Evolutionary conservation across 1,140 invertebrate genomes (phyloP).

Genomic region (Achroia grisella): DNA sequence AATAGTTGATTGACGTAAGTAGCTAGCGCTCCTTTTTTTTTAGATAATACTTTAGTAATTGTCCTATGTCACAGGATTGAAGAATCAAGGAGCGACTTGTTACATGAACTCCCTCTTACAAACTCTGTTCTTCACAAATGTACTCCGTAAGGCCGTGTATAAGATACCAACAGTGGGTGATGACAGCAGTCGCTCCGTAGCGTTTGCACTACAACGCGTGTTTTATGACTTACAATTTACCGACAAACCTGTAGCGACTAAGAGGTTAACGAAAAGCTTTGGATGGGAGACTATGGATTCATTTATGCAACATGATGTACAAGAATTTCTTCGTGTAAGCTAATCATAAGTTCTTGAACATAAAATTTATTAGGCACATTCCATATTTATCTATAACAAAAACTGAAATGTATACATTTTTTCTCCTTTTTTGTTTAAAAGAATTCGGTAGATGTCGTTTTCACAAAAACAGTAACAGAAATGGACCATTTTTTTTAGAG

Average conservation of each 20-base stretch:
- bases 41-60: no score
- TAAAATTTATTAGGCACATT: neutral
- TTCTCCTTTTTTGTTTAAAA: no score
- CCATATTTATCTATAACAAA: neutral
- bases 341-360: constrained; percentile 6
- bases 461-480: no score
- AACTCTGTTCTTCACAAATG: constrained; percentile 99
- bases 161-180: constrained; percentile 99
- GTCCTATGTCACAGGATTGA: constrained; percentile 79
- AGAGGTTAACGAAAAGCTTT: constrained; percentile 99
- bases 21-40: constrained; percentile 56
- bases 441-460: no score
- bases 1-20: neutral
- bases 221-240: constrained; percentile 99
- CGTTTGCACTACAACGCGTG: constrained; percentile 96
- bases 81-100: constrained; percentile 99
- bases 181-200: constrained; percentile 87
- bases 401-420: neutral
- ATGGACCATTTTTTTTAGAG: no score
- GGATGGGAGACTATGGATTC: constrained; percentile 99
- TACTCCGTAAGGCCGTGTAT: constrained; percentile 93
- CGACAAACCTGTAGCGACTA: constrained; percentile 98
- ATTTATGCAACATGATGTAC: constrained; percentile 99
- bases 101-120: constrained; percentile 99
- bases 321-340: constrained; percentile 58